A percentile compares a stretch with the other conserved stretches of the same genome.
These are phyloP conservation scores for Andrena praecox DNA, from an alignment of 2,888 invertebrate genomes.

Conservation along the genomic window DNA sequence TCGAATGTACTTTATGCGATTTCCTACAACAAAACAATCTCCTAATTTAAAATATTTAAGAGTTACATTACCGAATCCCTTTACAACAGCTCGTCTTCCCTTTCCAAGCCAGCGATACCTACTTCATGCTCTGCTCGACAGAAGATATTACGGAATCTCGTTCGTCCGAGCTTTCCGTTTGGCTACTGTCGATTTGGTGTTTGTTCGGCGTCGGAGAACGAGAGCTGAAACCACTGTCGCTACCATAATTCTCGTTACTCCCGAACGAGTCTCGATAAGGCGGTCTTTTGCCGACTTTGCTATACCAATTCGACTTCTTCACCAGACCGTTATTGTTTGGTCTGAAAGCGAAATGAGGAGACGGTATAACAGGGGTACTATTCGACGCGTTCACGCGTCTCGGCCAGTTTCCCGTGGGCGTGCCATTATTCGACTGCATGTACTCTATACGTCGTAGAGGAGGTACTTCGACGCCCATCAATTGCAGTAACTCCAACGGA, in stretches of 20 bases:
- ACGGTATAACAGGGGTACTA: constrained; percentile 68
- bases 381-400: constrained; percentile 73
- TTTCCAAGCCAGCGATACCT: constrained; percentile 49
- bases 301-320: constrained; percentile 78
- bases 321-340: constrained; percentile 70
- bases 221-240: constrained; percentile 82
- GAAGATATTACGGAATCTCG: constrained; percentile 80
- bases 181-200: constrained; percentile 78
- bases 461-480: constrained; percentile 79
- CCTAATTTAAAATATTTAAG: constrained; percentile 7
- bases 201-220: constrained; percentile 83
- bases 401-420: constrained; percentile 75
- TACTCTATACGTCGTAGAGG: constrained; percentile 76
- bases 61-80: neutral
- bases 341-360: constrained; percentile 72
- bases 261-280: constrained; percentile 72
- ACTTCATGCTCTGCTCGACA: constrained; percentile 79
- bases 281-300: constrained; percentile 72
- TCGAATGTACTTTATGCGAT: constrained; percentile 69
- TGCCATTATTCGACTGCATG: constrained; percentile 70
- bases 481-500: constrained; percentile 78
- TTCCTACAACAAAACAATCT: constrained; percentile 68
- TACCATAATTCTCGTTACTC: constrained; percentile 77
- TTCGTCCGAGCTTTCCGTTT: constrained; percentile 82
- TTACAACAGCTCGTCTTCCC: neutral